Base-by-base conservation (phyloP, 2,797 vertebrate species). In the Bradypodion pumilum region DNA sequence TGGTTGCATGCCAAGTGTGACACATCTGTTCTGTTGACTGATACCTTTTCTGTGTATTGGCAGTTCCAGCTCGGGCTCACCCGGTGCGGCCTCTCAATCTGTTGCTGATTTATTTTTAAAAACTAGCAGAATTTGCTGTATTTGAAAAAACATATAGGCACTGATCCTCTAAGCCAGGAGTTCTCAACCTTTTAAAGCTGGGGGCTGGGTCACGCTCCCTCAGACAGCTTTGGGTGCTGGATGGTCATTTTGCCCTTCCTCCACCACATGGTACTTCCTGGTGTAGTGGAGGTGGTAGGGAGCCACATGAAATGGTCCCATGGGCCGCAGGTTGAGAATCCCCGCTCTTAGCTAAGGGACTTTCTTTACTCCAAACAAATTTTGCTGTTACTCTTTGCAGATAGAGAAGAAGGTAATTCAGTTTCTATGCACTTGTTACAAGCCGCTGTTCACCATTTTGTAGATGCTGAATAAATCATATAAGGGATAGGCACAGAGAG, bases 21-120 rank as follows among this genome's bases (percentile, higher is more conserved):
- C 84, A 82, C 66, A 84, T 79, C 82, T 92, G 85, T 29, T 80
- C 66, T 85, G 76, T 82, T 83, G 56, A 66, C 86, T 79, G 65
- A 42, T 80, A 87, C 79, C 83, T 83, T 87, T 89, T 89, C 72
- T 70, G 56, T 88, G 46, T 49, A 42, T 72, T 92, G 80, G 83
- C 88, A 93, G 83, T 78, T 81, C 60, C 60, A 86, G 59, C 78
- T 32, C 21, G 66, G 65, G 49, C 89, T 91, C 78, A 84, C 32
- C 74, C 56, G 46, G 60, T 75, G 82, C 81, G 44, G 88, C 87
- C 69, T 84, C 82, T 85, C 81, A 88, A 88, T 80, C 74, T 86
- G 73, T 85, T 85, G 69, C 77, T 85, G 4, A 78, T 87, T 37
- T 66, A 52, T 80, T 85, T 2, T 87, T 1, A 69, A 85, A 49